Conservation (phyloP, 2,113 vertebrate species). For the Halcyon senegalensis region DNA sequence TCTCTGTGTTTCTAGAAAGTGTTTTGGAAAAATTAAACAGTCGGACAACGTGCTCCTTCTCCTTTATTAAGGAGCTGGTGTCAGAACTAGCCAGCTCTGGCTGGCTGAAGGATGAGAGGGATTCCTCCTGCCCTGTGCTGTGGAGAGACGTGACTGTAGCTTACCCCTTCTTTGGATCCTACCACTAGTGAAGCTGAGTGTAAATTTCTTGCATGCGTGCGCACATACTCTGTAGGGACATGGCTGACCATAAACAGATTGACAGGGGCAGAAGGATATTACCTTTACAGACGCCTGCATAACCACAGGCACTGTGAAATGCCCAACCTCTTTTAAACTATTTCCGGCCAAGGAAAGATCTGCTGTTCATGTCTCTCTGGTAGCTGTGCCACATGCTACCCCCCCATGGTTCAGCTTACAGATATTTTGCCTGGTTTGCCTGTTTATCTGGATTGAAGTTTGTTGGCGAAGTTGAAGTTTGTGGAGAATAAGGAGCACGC, state of each 20-base stretch:
- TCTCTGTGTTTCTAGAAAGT: not conserved
- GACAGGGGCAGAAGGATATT: not conserved
- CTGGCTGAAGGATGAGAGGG: not conserved
- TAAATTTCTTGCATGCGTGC: not conserved
- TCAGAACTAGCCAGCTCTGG: not conserved
- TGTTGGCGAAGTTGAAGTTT: not conserved
- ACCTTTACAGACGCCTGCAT: not conserved
- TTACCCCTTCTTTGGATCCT: not conserved
- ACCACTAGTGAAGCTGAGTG: not conserved
- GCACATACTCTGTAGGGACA: rapidly evolving
- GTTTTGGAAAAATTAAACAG: not conserved
- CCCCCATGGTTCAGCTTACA: not conserved
- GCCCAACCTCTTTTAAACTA: not conserved
- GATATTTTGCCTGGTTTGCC: not conserved
- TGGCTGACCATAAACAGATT: not conserved
- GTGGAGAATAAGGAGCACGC: not conserved
- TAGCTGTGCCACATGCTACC: not conserved
- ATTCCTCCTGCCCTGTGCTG: not conserved
- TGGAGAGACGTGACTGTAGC: not conserved
- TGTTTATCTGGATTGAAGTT: not conserved
- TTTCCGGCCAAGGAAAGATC: not conserved
- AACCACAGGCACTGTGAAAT: rapidly evolving
- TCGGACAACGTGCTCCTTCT: not conserved
- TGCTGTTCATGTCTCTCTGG: not conserved
- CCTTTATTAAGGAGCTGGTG: not conserved